These are phyloP conservation scores for Catharus minimus DNA, from an alignment of 2,113 vertebrate species.

Conservation along the genomic window DNA sequence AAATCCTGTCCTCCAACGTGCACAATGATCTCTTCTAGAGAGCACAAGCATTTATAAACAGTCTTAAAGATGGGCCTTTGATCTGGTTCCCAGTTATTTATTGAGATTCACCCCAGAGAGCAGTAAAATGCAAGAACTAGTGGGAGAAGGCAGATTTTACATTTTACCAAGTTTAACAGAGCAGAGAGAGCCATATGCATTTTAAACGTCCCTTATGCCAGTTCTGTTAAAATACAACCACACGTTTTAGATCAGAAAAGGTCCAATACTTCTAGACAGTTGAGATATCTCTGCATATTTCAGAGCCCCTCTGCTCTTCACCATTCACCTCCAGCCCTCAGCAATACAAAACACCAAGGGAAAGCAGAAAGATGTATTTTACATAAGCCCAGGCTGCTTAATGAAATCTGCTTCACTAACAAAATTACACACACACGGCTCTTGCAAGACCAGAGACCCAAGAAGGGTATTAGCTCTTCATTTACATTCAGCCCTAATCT, in stretches of 20 bases:
- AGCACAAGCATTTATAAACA: neutral
- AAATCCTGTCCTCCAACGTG: neutral
- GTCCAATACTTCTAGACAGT: neutral
- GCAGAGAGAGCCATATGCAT: neutral
- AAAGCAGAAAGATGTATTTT: neutral
- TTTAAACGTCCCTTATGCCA: neutral
- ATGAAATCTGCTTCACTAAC: neutral
- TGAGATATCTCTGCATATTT: neutral
- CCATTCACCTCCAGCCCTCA: neutral
- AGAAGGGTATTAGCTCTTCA: constrained; percentile 32
- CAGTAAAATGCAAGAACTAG: constrained; percentile 27
- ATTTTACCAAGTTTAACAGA: constrained; percentile 12
- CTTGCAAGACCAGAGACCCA: neutral
- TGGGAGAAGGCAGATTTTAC: constrained; percentile 17
- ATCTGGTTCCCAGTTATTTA: constrained; percentile 60
- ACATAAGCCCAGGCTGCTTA: neutral
- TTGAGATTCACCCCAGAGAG: constrained; percentile 45
- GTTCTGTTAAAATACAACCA: neutral
- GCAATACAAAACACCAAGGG: neutral
- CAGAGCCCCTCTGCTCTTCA: neutral
- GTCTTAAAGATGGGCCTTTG: constrained; percentile 46
- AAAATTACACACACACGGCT: neutral
- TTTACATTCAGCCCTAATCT: constrained; percentile 51
- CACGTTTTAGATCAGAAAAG: neutral
- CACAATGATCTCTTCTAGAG: neutral